phyloP scores from a whole-genome alignment of 64 coral and sea anemone species.

The Stichodactyla helianthus region DNA sequence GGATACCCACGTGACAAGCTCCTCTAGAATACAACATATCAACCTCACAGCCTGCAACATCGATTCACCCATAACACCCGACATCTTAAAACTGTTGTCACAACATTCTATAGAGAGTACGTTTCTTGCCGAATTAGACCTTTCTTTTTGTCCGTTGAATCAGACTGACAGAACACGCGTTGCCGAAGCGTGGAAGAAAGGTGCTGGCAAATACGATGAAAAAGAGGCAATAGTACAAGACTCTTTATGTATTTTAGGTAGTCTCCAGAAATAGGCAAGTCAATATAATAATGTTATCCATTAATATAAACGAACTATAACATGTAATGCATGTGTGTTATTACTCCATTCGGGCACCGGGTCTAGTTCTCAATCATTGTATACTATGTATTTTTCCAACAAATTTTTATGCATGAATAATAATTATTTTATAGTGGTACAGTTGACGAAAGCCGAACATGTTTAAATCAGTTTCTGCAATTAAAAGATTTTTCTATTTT shows the following conservation, averaged over 20 bases:
- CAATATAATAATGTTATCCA: too few relatives aligned
- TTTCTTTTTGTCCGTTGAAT: not conserved
- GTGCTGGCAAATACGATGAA: not conserved
- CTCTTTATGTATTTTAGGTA: not conserved
- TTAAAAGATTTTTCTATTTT: too few relatives aligned
- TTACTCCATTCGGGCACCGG: too few relatives aligned
- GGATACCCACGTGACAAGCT: not conserved
- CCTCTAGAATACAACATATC: not conserved
- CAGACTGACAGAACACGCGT: not conserved
- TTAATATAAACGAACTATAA: too few relatives aligned
- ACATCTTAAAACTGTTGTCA: not conserved
- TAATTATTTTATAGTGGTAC: too few relatives aligned
- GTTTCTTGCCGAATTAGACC: not conserved
- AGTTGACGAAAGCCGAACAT: too few relatives aligned
- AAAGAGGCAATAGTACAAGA: not conserved
- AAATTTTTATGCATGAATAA: too few relatives aligned
- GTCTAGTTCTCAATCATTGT: too few relatives aligned
- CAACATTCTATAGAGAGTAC: not conserved
- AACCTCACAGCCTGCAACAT: constrained; percentile 1
- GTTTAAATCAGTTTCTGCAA: too few relatives aligned
- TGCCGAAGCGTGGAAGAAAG: not conserved
- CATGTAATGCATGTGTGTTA: too few relatives aligned
- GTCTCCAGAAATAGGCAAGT: not conserved
- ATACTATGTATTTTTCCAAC: too few relatives aligned
- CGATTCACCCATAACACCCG: not conserved